Conservation (phyloP, 2,113 vertebrate species). For the Dissostichus mawsoni region DNA sequence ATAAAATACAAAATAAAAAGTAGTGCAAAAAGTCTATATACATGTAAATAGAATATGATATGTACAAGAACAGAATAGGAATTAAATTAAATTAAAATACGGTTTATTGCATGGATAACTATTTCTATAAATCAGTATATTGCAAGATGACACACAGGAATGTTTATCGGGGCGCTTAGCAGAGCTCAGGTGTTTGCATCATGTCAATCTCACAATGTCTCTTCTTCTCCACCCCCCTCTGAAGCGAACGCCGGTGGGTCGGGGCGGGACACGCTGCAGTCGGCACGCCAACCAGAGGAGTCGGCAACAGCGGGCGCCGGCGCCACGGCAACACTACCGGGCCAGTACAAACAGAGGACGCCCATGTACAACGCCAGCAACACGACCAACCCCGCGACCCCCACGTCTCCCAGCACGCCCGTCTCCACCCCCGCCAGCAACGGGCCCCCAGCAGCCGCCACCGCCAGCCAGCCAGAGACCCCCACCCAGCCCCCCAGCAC, state of each 20-base stretch:
- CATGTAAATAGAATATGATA: too few species aligned
- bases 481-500: conserved; percentile 88
- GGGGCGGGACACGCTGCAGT: conserved; percentile 89
- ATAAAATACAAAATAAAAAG: too few species aligned
- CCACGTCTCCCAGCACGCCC: conserved; percentile 89
- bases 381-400: conserved; percentile 83
- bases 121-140: too few species aligned
- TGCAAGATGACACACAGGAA: too few species aligned
- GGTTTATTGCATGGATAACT: too few species aligned
- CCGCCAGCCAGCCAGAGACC: conserved; percentile 86
- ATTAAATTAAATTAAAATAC: too few species aligned
- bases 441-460: conserved; percentile 83
- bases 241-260: conserved; percentile 83
- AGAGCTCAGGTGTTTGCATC: too few species aligned
- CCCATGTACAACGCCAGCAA: conserved; percentile 95
- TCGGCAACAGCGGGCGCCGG: conserved; percentile 81
- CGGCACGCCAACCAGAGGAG: conserved; percentile 91
- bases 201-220: background rate
- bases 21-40: too few species aligned
- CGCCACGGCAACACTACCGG: conserved; percentile 84
- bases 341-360: conserved; percentile 95
- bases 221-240: background rate
- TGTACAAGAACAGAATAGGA: too few species aligned
- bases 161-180: too few species aligned
- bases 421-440: conserved; percentile 89